phyloP scores from a whole-genome alignment of 2,113 vertebrate species.

The Rynchops niger region DNA sequence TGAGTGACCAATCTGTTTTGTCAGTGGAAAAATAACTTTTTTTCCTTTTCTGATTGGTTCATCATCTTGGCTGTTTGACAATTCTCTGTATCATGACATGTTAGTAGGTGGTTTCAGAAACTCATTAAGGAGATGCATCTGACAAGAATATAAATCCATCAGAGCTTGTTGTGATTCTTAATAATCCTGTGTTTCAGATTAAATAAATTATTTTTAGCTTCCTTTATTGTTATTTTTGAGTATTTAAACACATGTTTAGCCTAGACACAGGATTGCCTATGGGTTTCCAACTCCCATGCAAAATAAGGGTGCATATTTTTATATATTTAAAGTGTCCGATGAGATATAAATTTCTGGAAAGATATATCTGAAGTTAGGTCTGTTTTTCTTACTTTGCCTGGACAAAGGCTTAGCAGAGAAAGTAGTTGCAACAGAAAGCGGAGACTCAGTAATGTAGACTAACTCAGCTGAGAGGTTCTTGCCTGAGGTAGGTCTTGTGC shows the following conservation, averaged over 20 bases:
- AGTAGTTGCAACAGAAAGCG: neutral
- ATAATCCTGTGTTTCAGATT: neutral
- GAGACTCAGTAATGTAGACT: neutral
- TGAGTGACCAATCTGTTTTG: neutral
- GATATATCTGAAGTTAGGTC: neutral
- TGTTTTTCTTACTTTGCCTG: neutral
- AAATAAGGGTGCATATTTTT: neutral
- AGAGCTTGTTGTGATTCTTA: neutral
- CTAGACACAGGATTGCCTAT: rapidly evolving
- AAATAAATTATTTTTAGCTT: neutral
- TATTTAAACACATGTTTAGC: neutral
- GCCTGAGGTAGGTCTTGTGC: neutral
- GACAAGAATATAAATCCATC: neutral
- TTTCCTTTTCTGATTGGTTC: neutral
- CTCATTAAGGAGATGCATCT: neutral
- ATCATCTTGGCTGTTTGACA: neutral
- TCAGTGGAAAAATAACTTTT: neutral
- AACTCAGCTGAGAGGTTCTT: neutral
- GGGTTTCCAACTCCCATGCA: neutral
- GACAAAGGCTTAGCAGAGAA: neutral
- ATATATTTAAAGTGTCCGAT: neutral
- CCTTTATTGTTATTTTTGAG: neutral
- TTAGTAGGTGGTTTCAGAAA: neutral
- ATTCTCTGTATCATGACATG: rapidly evolving
- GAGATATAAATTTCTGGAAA: neutral